phyloP scores from a whole-genome alignment of 2,888 invertebrate genomes.

The Cynaeus angustus region DNA sequence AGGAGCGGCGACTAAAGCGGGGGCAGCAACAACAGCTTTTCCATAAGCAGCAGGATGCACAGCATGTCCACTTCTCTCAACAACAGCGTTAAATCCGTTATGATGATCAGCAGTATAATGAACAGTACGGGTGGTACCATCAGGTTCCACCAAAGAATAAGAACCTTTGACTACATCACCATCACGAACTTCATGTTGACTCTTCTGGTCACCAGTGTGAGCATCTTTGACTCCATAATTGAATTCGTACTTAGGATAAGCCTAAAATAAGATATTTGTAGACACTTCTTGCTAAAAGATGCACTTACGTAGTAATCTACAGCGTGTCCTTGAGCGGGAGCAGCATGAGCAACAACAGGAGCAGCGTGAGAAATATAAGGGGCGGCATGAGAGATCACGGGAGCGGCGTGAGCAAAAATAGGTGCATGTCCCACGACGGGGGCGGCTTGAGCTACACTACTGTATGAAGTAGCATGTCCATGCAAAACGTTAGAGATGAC shows the following conservation, averaged over 20 bases:
- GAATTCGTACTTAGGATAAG: slow-evolving; percentile 74
- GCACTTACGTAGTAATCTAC: slow-evolving; percentile 50
- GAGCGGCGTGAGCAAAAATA: slow-evolving; percentile 32
- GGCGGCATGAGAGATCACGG: slow-evolving; percentile 24
- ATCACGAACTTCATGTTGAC: slow-evolving; percentile 75
- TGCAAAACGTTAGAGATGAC: slow-evolving; percentile 66
- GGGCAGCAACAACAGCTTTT: slow-evolving; percentile 39
- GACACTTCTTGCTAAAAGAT: no score
- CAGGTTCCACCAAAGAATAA: slow-evolving; percentile 62
- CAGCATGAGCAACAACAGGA: slow-evolving; percentile 37
- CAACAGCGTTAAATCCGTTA: slow-evolving; percentile 73
- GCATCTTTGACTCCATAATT: slow-evolving; percentile 75
- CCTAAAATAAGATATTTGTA: slow-evolving; percentile 64
- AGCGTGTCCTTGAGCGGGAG: slow-evolving; percentile 37
- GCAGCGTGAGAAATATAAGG: slow-evolving; percentile 37
- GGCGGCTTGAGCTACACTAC: slow-evolving; percentile 10
- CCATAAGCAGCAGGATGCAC: slow-evolving; percentile 61
- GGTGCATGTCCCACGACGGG: slow-evolving; percentile 43
- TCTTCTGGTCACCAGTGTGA: slow-evolving; percentile 76
- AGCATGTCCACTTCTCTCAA: slow-evolving; percentile 78
- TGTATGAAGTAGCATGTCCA: slow-evolving; percentile 40
- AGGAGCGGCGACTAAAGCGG: slow-evolving; percentile 34
- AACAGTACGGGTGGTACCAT: slow-evolving; percentile 63
- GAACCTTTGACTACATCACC: slow-evolving; percentile 74
- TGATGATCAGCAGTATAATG: slow-evolving; percentile 65